Base-by-base conservation (phyloP, 2,888 invertebrate species). In the Tyria jacobaeae region DNA sequence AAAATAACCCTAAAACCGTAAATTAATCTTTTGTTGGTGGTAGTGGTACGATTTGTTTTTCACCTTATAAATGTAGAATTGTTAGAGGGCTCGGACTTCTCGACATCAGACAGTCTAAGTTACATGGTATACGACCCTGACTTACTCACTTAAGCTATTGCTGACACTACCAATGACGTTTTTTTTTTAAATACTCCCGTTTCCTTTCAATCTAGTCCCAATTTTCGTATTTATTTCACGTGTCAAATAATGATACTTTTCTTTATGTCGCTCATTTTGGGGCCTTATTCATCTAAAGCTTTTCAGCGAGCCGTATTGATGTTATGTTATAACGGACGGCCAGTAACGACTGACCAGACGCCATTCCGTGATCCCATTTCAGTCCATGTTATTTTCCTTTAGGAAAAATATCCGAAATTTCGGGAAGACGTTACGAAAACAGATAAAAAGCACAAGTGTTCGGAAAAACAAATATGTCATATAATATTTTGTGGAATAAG, bases 271-370 rank as follows among this genome's bases (percentile, higher is more conserved):
- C 64, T 70, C 58, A 50, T 64, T 48, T 70, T 35, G 54, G 60
- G 51, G 52, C 66, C 64, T 62, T 60, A 57, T 64, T 57, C 6
- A 39, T 39, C 56, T 48, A 55, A 67, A 76, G 68, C 70, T 61
- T 68, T 71, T 68, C 63, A 44, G 55, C 54, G 62, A 66, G 64
- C 71, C 65, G 70, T 76, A 78, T 75, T 71, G 71, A 66, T 65
- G 70, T 66, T 73, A 68, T 65, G 68, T 67, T 72, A 80, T 73
- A 73, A 66, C 66, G 56, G 68, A 73, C 70, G 66, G 62, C 59
- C 37, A 66, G 59, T 75, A 73, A 79, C 71, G 70, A 71, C 65
- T 72, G 74, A 69, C 76, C 76, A 74, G 68, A 80, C 76, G 76
- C 73, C 79, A 70, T 78, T 78, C 66, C 61, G 54, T 61, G 65